Evolutionary conservation across 2,888 invertebrate genomes (phyloP), one percentile per base, ranked within the genome.

Genomic region (Pecten maximus): DNA sequence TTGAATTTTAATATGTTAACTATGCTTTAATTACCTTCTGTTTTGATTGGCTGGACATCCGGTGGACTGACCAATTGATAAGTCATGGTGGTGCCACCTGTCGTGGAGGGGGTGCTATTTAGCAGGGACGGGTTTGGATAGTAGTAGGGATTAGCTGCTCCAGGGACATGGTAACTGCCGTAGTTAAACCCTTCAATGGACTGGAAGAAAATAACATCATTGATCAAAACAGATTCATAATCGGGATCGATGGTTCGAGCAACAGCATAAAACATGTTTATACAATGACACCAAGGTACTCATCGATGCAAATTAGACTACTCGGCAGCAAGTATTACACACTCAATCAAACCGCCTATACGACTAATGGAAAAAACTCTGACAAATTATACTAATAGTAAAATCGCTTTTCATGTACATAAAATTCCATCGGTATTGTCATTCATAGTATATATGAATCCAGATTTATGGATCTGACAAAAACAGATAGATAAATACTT

Each of bases 111-210:
- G 74, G 74, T 74, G 74, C 74, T 74, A 35, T 74, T 74, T 6
- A 74, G 74, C 28, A 74, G 35, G 74, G 74, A 74, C 74, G 74
- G 74, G 74, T 74, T 74, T 6, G 74, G 74, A 35, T 74, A 74
- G 74, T 74, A 74, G 35, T 74, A 74, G 10, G 74, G 74, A 35
- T 74, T 74, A 74, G 74, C 74, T 35, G 74, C 74, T 6, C 74
- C 74, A 6, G 74, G 74, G 15, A 74, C 74, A 35, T 74, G 74
- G 74, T 74, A 74, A 35, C 15, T 74, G 28, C 74, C 35, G 28
- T 74, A 74, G 28, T 74, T 74, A 35, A 74, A 74, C 6, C 74
- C 74, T 74, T 74, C 74, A 74, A 74, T 74, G 74, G 74, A 74
- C 74, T 74, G 74, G 74, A 74, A 74, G 35, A 74, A 23, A 54